Conservation (phyloP, 2,888 invertebrate species). For the Calameuta filiformis region DNA sequence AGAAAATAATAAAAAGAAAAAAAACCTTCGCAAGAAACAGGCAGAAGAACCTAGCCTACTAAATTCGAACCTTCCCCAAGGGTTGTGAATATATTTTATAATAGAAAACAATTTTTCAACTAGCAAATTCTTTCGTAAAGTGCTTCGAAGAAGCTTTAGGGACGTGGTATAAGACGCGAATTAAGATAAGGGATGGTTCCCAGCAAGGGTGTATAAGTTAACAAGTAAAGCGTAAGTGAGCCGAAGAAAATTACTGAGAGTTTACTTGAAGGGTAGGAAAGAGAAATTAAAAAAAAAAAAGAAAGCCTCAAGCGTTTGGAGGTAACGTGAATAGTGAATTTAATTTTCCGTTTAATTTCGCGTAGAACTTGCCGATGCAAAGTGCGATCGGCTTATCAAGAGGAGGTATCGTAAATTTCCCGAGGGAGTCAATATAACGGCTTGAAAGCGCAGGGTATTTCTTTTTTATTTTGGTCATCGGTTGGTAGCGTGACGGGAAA, state of each 20-base stretch:
- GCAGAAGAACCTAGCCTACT: neutral
- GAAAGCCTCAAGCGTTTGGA: neutral
- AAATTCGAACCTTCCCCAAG: conserved; percentile 1
- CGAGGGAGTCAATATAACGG: neutral
- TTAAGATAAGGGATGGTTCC: neutral
- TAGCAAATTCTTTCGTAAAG: neutral
- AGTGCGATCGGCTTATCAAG: neutral
- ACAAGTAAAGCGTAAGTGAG: neutral
- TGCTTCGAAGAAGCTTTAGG: neutral
- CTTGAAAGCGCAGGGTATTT: neutral
- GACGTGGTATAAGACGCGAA: neutral
- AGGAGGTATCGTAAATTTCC: neutral
- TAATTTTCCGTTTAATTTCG: neutral
- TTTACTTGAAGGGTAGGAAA: neutral
- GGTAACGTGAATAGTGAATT: neutral
- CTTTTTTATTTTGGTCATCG: neutral
- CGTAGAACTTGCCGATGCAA: neutral
- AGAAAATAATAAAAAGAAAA: neutral
- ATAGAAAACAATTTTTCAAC: neutral
- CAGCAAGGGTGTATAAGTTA: neutral
- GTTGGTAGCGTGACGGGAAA: neutral
- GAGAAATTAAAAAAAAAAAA: neutral
- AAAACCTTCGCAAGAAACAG: conserved; percentile 1
- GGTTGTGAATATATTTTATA: neutral
- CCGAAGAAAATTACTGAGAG: neutral